These are phyloP conservation scores for Dicycla oo DNA, from an alignment of 2,888 invertebrate species.

Conservation along the genomic window DNA sequence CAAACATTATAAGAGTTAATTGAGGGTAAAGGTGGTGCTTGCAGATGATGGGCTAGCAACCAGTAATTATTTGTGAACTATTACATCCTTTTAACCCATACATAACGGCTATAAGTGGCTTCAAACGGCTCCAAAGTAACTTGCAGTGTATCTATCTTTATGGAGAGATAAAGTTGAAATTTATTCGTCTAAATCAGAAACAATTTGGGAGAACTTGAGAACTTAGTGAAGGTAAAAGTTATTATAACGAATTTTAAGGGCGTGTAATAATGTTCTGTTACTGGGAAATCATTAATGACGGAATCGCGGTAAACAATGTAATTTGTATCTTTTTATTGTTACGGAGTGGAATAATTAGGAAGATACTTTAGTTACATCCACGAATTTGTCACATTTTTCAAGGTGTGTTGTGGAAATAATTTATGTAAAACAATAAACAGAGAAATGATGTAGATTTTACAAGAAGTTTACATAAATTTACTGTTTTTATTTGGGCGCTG, in stretches of 20 bases:
- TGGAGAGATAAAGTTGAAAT: conserved; percentile 13
- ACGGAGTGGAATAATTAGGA: conserved; percentile 28
- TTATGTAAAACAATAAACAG: neutral
- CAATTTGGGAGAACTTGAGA: conserved; percentile 14
- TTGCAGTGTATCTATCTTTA: conserved; percentile 5
- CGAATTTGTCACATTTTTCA: conserved; percentile 19
- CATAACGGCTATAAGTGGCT: conserved; percentile 37
- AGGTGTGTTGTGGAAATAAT: neutral
- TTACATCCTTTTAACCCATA: conserved; percentile 41
- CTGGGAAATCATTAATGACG: conserved; percentile 45
- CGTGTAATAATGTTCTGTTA: conserved; percentile 17
- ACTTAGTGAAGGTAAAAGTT: conserved; percentile 15
- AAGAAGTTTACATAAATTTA: no score
- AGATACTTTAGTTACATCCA: neutral
- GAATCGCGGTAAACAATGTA: conserved; percentile 45
- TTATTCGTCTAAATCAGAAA: neutral
- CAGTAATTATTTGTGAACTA: conserved; percentile 53
- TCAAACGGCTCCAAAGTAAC: conserved; percentile 39
- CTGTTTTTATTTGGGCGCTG: neutral
- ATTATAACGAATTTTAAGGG: conserved; percentile 21
- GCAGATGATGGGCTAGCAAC: conserved; percentile 36
- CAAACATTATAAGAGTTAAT: conserved; percentile 50
- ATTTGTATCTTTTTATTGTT: conserved; percentile 47
- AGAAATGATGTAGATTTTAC: neutral
- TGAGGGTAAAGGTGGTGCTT: conserved; percentile 44